phyloP scores from a whole-genome alignment of 1,140 invertebrate genomes.

The Parasteatoda tepidariorum region DNA sequence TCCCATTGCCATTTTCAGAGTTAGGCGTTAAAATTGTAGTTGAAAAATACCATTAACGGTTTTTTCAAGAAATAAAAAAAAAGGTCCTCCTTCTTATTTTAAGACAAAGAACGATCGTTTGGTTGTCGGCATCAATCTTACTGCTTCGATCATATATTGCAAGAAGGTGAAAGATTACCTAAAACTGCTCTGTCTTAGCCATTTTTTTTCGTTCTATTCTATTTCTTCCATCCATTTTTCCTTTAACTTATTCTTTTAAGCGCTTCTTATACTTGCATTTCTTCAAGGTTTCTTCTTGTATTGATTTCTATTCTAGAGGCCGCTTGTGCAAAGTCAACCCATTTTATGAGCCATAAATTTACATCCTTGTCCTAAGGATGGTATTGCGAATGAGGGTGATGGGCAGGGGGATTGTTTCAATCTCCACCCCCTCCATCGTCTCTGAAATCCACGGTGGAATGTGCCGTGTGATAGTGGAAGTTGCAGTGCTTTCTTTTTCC shows the following conservation, averaged over 20 bases:
- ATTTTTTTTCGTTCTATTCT: not conserved
- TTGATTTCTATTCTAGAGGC: conserved; percentile 6
- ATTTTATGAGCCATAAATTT: conserved; percentile 31
- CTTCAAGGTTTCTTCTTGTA: not conserved
- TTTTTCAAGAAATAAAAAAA: not conserved
- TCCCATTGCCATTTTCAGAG: not conserved
- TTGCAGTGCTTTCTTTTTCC: not conserved
- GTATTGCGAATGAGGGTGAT: conserved; percentile 8
- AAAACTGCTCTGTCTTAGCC: not conserved
- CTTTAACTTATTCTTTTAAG: conserved; percentile 12
- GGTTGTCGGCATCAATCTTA: conserved; percentile 2
- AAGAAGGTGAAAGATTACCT: conserved; percentile 2
- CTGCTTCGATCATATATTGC: conserved; percentile 9
- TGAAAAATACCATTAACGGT: not conserved
- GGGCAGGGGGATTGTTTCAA: not conserved
- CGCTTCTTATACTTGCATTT: not conserved
- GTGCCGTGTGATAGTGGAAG: not conserved
- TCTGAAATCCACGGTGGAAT: not conserved
- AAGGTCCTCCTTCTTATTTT: too few relatives aligned
- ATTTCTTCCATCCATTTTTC: not conserved
- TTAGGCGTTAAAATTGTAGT: not conserved
- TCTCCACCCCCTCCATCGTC: not conserved
- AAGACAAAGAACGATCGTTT: conserved; percentile 2
- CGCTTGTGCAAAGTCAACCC: conserved; percentile 17
- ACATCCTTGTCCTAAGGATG: conserved; percentile 21